Base-by-base conservation (phyloP, 1,140 invertebrate species). In the Sitophilus oryzae region DNA sequence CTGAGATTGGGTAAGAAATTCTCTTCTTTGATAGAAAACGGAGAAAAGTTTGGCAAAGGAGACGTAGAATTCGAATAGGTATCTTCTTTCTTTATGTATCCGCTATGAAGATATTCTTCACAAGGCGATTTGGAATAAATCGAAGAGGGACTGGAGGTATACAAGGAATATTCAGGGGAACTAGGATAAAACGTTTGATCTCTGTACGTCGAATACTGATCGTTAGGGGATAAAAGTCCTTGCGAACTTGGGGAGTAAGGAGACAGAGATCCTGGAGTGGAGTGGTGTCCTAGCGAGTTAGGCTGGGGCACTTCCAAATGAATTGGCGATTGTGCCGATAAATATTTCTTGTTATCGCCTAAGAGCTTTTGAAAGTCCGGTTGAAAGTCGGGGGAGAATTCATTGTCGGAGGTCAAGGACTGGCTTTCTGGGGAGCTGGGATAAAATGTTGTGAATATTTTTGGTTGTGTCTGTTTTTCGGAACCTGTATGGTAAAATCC, bases 401-500 rank as follows among this genome's bases (percentile, higher is more conserved):
- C 55, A 40, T 25, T 57, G 14, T 51, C 48, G 3, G 49, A 45
- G 16, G 38, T 30, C 14, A 41, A 11, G 1, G 53, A 56, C 16
- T 57, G 48, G 35, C 48, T 57, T 38, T 60, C 53, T 6, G 60
- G 63, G 8, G 60, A 44, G 42, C 40, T 58, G 54, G 53, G 60
- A 51, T 68, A 67, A 46, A 65, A 69, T 1, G 62, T 65, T 18
- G 66, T 63, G 57, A 60, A 68, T 10, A 70, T 66, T 56, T 70
- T 69, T 8, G 68, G 66, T 23, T 68, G 59, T 11, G 25, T 36
- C 2, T 20, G 45, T 50, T 66, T 63, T 15, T 61, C 59, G 9
- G 52, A 76, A 1, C 76, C 74, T n/a, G 73, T 73, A 49, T 74
- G 72, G 69, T 80, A 74, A 63, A 79, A 75, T 64, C 81, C 53